Percentiles rank a stretch among this genome's conserved stretches.
Conservation (phyloP, 1,140 invertebrate species). For the Drosophila athabasca region DNA sequence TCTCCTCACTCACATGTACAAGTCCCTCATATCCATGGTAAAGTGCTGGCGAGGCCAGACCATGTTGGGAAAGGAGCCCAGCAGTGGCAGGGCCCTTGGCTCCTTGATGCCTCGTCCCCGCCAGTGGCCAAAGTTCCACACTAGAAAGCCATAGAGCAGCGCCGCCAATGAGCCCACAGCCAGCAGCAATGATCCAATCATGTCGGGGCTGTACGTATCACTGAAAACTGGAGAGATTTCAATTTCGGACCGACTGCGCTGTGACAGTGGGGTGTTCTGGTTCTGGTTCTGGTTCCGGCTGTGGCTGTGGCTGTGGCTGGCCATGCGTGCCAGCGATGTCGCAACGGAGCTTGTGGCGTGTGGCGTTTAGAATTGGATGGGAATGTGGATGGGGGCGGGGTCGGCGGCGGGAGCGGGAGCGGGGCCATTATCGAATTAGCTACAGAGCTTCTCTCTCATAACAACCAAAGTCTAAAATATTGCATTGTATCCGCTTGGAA, state of each 20-base stretch:
- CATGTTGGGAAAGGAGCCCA: conserved; percentile 84
- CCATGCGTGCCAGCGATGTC: no score
- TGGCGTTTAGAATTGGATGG: no score
- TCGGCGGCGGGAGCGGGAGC: no score
- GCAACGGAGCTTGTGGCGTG: no score
- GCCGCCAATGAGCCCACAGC: conserved; percentile 5
- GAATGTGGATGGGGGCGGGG: no score
- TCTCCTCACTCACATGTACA: conserved; percentile 62
- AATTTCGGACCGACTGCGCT: background rate
- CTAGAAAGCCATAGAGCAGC: conserved; percentile 74
- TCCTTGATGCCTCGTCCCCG: conserved; percentile 63
- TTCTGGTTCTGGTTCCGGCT: no score
- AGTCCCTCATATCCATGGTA: conserved; percentile 68
- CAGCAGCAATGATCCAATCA: conserved; percentile 47
- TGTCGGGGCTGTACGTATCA: conserved; percentile 18
- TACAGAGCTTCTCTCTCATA: no score
- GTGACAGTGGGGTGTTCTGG: no score
- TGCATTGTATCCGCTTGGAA: no score
- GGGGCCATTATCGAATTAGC: no score
- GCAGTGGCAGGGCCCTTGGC: conserved; percentile 59
- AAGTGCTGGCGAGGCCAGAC: conserved; percentile 65
- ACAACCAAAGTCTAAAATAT: no score
- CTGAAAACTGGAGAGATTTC: conserved; percentile 6
- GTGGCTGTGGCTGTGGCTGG: no score
- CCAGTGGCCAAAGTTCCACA: conserved; percentile 83